Evolutionary conservation across 2,888 invertebrate species (phyloP).

Genomic region (Xylota segnis): DNA sequence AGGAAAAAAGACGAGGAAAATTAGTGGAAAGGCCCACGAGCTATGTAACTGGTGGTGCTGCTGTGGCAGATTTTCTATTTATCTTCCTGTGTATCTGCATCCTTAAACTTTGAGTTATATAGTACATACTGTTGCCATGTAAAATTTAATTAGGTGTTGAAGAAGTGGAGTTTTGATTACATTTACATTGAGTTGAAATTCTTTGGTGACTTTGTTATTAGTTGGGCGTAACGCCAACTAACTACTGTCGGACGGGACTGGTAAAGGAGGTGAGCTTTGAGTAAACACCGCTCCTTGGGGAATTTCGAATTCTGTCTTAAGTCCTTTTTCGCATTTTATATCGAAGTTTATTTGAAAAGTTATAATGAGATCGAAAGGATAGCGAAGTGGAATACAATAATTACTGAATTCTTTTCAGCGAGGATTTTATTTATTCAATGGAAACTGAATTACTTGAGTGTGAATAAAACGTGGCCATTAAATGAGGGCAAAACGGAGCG

Average conservation of each 20-base stretch:
- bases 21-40: slow-evolving; percentile 24
- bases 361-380: slow-evolving; percentile 62
- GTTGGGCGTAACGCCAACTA: slow-evolving; percentile 1
- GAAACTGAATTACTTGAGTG: slow-evolving; percentile 34
- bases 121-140: slow-evolving; percentile 56
- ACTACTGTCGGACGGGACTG: background rate
- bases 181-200: slow-evolving; percentile 79
- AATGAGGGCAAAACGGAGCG: background rate
- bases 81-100: slow-evolving; percentile 7
- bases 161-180: slow-evolving; percentile 81
- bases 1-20: slow-evolving; percentile 26
- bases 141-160: slow-evolving; percentile 81
- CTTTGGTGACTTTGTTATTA: slow-evolving; percentile 15
- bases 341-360: slow-evolving; percentile 66
- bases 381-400: slow-evolving; percentile 44
- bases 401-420: slow-evolving; percentile 35
- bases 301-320: background rate
- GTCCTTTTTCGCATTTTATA: slow-evolving; percentile 21
- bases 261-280: slow-evolving; percentile 1
- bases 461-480: background rate
- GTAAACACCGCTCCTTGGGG: slow-evolving; percentile 20
- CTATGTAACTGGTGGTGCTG: no score
- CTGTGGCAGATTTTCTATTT: slow-evolving; percentile 19
- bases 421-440: slow-evolving; percentile 37
- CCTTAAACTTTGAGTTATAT: slow-evolving; percentile 13